These are phyloP conservation scores for Leptinotarsa lineolata DNA, from an alignment of 1,140 invertebrate species.

Conservation along the genomic window DNA sequence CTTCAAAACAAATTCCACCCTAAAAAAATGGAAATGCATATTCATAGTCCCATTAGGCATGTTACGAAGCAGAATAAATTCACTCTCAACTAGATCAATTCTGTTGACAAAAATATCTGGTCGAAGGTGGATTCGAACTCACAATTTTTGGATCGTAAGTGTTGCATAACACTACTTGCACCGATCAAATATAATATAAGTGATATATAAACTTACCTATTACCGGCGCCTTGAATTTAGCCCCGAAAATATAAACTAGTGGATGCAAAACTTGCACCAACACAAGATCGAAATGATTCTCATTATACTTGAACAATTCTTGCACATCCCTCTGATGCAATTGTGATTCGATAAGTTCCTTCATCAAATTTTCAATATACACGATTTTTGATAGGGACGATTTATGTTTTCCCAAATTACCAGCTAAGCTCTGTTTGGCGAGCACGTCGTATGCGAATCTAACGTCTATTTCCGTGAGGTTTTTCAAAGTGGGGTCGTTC, in stretches of 20 bases:
- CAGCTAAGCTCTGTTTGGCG: neutral
- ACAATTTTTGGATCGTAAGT: no score
- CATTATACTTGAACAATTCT: slow-evolving; percentile 42
- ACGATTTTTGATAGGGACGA: neutral
- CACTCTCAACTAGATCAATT: no score
- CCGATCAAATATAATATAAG: no score
- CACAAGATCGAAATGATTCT: slow-evolving; percentile 47
- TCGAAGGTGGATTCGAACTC: no score
- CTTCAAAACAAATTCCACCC: no score
- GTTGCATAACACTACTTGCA: no score
- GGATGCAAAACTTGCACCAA: slow-evolving; percentile 46
- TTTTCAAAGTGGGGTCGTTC: slow-evolving; percentile 26
- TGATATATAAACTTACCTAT: slow-evolving; percentile 34
- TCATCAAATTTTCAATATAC: neutral
- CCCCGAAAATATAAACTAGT: slow-evolving; percentile 36
- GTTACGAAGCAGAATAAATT: no score
- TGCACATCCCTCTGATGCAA: slow-evolving; percentile 52
- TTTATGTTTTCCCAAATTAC: neutral
- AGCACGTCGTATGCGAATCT: slow-evolving; percentile 22
- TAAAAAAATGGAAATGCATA: no score
- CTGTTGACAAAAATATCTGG: no score
- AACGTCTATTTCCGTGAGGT: slow-evolving; percentile 38
- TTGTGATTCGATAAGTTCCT: slow-evolving; percentile 48
- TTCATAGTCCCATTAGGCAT: no score
- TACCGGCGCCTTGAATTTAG: slow-evolving; percentile 43